Evolutionary conservation across 1,140 invertebrate genomes (phyloP).

Genomic region (Drosophila azteca): DNA sequence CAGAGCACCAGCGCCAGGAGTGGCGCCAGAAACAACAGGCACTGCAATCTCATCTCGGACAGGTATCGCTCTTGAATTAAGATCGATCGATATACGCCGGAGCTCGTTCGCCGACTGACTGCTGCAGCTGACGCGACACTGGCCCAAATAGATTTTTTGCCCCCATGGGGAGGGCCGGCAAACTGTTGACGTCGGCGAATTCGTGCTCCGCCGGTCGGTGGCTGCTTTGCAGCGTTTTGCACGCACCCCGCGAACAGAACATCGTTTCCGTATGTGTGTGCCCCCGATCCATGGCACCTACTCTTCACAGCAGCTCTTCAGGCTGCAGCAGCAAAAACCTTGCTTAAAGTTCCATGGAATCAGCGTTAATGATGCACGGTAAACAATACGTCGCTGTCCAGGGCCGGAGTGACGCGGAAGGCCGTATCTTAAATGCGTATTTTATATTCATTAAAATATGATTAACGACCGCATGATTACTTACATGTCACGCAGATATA

Average conservation of each 20-base stretch:
- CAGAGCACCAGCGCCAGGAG: conserved; percentile 43
- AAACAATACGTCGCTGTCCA: conserved; percentile 35
- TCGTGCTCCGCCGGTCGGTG: conserved; percentile 47
- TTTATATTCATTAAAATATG: too few species aligned
- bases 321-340: conserved; percentile 59
- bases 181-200: conserved; percentile 63
- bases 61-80: conserved; percentile 1
- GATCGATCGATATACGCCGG: conserved; percentile 49
- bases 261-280: conserved; percentile 64
- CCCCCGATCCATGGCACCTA: conserved; percentile 34
- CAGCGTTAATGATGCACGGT: conserved; percentile 69
- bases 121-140: conserved; percentile 19
- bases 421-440: not conserved
- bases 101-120: conserved; percentile 65
- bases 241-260: conserved; percentile 42
- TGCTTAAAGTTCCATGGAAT: conserved; percentile 60
- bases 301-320: conserved; percentile 46
- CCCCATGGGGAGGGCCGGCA: conserved; percentile 2
- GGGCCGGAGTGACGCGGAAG: conserved; percentile 10
- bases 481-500: too few species aligned
- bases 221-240: conserved; percentile 57
- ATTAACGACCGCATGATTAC: too few species aligned
- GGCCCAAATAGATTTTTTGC: conserved; percentile 76
- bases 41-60: conserved; percentile 50
- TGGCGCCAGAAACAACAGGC: conserved; percentile 29